Evolutionary conservation across 2,113 vertebrate genomes (phyloP), one percentile per base, ranked within the genome.

Genomic region (Malaclemys terrapin): DNA sequence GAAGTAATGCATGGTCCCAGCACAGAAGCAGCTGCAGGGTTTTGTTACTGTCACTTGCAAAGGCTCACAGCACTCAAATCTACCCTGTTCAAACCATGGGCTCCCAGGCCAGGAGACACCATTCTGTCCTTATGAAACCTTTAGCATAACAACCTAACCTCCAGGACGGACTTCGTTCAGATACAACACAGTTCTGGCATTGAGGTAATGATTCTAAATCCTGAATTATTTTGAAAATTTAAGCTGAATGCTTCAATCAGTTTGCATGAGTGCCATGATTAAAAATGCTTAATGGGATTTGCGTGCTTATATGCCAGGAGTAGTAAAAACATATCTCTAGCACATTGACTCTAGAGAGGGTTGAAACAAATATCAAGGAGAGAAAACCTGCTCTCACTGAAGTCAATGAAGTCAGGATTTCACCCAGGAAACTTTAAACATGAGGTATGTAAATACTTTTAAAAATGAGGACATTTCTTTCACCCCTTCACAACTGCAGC

Each of bases 121-220:
- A 0, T 76, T 87, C 82, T 69, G 80, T 54, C 92, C 87, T 8
- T 85, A 42, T 86, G 85, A 95, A 87, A 86, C 87, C 72, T 94
- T 90, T 94, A 89, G 82, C 1, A 0, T 59, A 94, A 88, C 53
- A 4, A 56, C 49, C 16, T 93, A 90, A 52, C 82, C 59, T 80
- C 91, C 65, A 79, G 85, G 91, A 94, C 87, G 87, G 94, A 84
- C 69, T 96, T 75, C 93, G 76, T 62, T 89, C 82, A 91, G 83
- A 91, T 80, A 2, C 81, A 50, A 80, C 29, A 82, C 80, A 89
- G 88, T 84, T 65, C 54, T 89, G 89, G 83, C 78, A 49, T 90
- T 65, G 94, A 97, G 97, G 97, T 97, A 97, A 92, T 54, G 96
- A 87, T 85, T 96, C 91, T 93, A 93, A 89, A 88, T 76, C 89